Evolutionary conservation across 2,113 vertebrate species (phyloP).

Genomic region (Aegithalos caudatus): DNA sequence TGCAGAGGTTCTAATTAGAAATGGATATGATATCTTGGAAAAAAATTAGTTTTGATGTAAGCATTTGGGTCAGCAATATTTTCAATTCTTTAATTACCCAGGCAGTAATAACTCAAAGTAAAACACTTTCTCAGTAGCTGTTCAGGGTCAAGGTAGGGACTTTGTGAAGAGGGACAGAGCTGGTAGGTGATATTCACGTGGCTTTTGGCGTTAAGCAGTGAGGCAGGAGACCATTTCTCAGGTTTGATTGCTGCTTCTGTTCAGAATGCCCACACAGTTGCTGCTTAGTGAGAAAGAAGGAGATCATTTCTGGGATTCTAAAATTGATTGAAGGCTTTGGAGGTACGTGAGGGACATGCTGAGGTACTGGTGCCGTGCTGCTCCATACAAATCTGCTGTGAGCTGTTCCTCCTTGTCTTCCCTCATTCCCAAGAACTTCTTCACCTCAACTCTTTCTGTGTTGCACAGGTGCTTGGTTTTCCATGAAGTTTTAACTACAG

Average conservation of each 20-base stretch:
- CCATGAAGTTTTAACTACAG: neutral
- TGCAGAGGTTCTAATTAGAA: neutral
- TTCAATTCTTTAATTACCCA: neutral
- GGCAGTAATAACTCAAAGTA: neutral
- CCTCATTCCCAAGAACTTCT: neutral
- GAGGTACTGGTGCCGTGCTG: neutral
- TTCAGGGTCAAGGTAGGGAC: neutral
- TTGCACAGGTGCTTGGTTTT: neutral
- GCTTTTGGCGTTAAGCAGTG: neutral
- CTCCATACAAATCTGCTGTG: neutral
- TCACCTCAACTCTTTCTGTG: neutral
- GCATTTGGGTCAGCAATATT: neutral
- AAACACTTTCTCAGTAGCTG: neutral
- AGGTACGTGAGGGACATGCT: neutral
- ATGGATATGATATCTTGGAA: fast-evolving
- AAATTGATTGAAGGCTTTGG: neutral
- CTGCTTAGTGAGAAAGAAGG: neutral
- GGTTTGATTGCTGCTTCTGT: neutral
- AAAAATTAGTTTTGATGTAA: neutral
- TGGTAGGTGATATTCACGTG: neutral
- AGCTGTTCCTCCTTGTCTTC: neutral
- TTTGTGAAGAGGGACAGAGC: neutral
- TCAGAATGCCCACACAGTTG: neutral
- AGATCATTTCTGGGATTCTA: neutral
- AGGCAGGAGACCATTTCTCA: neutral